Conservation (phyloP, 2,113 vertebrate species). For the Rhinichthys klamathensis region DNA sequence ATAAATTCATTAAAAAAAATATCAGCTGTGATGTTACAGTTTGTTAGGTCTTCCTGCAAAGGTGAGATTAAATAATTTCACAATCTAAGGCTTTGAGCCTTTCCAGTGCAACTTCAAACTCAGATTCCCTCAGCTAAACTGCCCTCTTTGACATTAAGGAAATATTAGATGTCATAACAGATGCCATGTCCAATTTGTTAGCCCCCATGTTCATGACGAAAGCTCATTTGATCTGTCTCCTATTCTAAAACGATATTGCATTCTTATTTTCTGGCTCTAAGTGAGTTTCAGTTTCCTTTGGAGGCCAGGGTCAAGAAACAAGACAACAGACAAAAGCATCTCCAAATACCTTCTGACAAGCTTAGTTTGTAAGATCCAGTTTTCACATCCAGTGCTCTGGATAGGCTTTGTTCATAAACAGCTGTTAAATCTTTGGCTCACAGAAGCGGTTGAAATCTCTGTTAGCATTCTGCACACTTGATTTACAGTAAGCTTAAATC, state of each 20-base stretch:
- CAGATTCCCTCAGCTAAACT: background rate
- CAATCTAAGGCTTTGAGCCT: background rate
- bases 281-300: slow-evolving; percentile 23
- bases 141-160: background rate
- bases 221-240: slow-evolving; percentile 31
- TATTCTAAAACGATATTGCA: background rate
- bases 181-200: slow-evolving; percentile 39
- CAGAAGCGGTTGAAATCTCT: background rate
- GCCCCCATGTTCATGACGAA: background rate
- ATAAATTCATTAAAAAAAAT: background rate
- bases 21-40: background rate
- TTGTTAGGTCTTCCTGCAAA: background rate
- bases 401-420: slow-evolving; percentile 22
- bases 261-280: slow-evolving; percentile 7
- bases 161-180: slow-evolving; percentile 28
- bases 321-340: slow-evolving; percentile 15
- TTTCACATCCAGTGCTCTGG: background rate
- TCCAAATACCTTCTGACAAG: slow-evolving; percentile 33
- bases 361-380: background rate
- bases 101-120: background rate
- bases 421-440: background rate
- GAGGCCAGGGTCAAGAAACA: slow-evolving; percentile 11
- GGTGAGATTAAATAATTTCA: background rate
- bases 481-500: slow-evolving; percentile 17
- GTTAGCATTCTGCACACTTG: background rate